Evolutionary conservation across 1,140 invertebrate species (phyloP).

Genomic region (Holcopasites calliopsidis): DNA sequence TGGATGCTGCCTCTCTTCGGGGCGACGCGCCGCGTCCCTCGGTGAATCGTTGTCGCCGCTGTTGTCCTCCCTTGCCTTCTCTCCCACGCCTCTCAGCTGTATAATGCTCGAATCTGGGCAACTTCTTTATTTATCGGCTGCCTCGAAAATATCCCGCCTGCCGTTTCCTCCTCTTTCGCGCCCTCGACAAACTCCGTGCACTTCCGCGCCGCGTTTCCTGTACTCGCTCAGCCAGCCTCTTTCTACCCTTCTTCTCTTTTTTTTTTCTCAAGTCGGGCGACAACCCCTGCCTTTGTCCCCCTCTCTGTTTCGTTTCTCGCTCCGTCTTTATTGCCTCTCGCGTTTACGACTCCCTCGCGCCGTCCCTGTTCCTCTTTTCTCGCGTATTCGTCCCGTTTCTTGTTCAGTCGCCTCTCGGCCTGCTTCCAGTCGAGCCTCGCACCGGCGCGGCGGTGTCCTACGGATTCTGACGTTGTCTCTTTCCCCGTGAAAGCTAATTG

Average conservation of each 20-base stretch:
- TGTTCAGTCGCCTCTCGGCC: constrained; percentile 29
- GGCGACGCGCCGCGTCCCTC: constrained; percentile 6
- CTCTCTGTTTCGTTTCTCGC: constrained; percentile 6
- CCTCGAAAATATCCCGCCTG: constrained; percentile 47
- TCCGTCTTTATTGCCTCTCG: constrained; percentile 1
- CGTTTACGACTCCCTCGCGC: background rate
- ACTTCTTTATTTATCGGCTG: constrained; percentile 67
- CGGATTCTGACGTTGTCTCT: constrained; percentile 42
- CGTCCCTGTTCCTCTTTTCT: background rate
- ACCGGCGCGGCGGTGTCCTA: background rate
- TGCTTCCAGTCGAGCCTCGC: constrained; percentile 4
- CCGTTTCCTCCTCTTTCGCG: constrained; percentile 10
- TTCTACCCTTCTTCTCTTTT: background rate
- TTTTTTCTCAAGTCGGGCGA: background rate
- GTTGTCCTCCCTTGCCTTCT: constrained; percentile 19
- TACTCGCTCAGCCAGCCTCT: background rate
- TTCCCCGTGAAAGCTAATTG: constrained; percentile 55
- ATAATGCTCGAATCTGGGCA: constrained; percentile 47
- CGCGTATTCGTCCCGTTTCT: constrained; percentile 13
- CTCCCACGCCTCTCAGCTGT: constrained; percentile 19
- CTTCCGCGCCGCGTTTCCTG: constrained; percentile 30
- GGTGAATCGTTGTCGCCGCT: constrained; percentile 9
- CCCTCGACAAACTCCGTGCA: constrained; percentile 18
- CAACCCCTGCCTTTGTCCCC: constrained; percentile 23
- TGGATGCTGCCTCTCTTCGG: constrained; percentile 8